Evolutionary conservation across 2,113 vertebrate species (phyloP).

Genomic region (Steatornis caripensis): DNA sequence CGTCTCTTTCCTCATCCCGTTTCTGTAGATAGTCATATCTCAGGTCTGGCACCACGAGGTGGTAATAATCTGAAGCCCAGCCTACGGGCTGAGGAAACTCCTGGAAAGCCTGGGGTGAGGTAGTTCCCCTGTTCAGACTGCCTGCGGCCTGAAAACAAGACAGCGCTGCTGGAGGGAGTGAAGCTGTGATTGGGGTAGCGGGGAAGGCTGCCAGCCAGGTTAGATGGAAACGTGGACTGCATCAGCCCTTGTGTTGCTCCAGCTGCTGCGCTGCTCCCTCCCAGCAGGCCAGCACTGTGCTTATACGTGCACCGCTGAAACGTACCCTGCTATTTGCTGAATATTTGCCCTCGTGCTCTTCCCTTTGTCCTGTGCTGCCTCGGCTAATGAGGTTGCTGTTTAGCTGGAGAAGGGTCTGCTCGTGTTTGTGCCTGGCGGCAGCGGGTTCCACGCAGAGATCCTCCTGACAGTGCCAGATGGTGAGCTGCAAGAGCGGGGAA

Average conservation of each 20-base stretch:
- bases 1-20: fast-evolving
- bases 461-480: slow-evolving; percentile 41
- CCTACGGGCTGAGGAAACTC: background rate
- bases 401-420: background rate
- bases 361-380: background rate
- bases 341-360: background rate
- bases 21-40: fast-evolving
- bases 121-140: background rate
- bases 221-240: fast-evolving
- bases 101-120: background rate
- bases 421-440: background rate
- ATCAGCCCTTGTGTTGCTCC: background rate
- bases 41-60: background rate
- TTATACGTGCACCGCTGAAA: fast-evolving
- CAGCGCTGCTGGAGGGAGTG: background rate
- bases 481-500: background rate
- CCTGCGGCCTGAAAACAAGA: background rate
- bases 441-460: background rate
- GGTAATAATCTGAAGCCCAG: background rate
- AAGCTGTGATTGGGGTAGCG: background rate
- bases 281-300: background rate
- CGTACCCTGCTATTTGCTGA: background rate
- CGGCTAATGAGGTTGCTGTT: background rate
- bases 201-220: background rate
- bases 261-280: background rate